Evolutionary conservation across 2,797 vertebrate genomes (phyloP), one percentile per base, ranked within the genome.

Genomic region (Argyrosomus regius): DNA sequence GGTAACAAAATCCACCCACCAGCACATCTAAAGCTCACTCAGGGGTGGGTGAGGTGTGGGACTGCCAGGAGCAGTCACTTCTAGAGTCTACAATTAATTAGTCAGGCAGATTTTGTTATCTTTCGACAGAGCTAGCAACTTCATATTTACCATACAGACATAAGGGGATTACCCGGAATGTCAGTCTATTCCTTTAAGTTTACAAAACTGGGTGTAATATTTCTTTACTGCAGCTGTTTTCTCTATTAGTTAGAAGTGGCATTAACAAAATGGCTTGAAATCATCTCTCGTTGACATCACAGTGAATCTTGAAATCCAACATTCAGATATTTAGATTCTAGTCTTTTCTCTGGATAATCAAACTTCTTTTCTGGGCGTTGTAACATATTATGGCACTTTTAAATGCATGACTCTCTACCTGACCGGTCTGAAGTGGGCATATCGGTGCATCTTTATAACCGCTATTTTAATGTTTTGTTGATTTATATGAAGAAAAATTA

Each of bases 391-490:
- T 4, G 0, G 65, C 79, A 69, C 60, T 62, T 81, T 76, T 46
- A 56, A 61, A 63, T 14, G 82, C 82, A 60, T n/a, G 24, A 60
- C 63, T 77, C 66, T 67, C 17, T 68, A 75, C 64, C 57, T 17
- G 73, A 8, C 45, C 22, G 53, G 18, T 54, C 63, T 78, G 49
- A 71, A 11, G 57, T 65, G 53, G 31, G 16, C 50, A 16, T 11
- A 66, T 78, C 61, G 4, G 31, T 13, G 66, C 18, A 13, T 65
- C 41, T 80, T 26, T 43, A 35, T 5, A 52, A 22, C 67, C 10
- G 68, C 59, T 72, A 3, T 59, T 76, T 82, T 76, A 60, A 43
- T 64, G 35, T 86, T 82, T 0, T 28, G 63, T 50, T 73, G 76
- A 53, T 76, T 79, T 56, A 26, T 56, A 65, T 75, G 43, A 64